Percentiles rank a stretch among this genome's conserved stretches.
Conservation (phyloP, 1,140 invertebrate species). For the Carposina sasakii region DNA sequence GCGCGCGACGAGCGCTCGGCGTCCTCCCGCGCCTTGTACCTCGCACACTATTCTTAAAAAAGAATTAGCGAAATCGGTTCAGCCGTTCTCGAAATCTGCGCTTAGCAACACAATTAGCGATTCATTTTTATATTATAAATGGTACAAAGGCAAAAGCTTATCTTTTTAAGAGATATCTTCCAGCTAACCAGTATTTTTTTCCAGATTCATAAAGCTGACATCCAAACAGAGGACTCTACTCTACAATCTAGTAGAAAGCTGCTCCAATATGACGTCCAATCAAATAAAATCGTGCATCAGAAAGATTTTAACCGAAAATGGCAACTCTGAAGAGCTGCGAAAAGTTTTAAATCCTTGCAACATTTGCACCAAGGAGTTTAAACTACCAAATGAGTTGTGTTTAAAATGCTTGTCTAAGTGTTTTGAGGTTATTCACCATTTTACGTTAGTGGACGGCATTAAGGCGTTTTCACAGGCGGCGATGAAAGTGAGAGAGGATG, state of each 20-base stretch:
- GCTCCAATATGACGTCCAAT: slow-evolving; percentile 35
- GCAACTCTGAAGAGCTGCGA: slow-evolving; percentile 41
- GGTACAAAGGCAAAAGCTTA: no score
- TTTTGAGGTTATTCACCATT: slow-evolving; percentile 64
- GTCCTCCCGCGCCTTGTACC: no score
- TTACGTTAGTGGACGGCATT: slow-evolving; percentile 56
- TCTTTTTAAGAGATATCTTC: slow-evolving; percentile 1
- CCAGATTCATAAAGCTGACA: slow-evolving; percentile 54
- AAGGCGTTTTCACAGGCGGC: slow-evolving; percentile 64
- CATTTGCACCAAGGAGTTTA: slow-evolving; percentile 42
- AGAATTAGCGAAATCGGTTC: no score
- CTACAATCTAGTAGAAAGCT: slow-evolving; percentile 52
- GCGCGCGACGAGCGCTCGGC: no score
- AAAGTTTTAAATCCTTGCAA: slow-evolving; percentile 32
- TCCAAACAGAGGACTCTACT: slow-evolving; percentile 55
- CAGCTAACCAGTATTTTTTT: slow-evolving; percentile 16
- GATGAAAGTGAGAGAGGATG: slow-evolving; percentile 42
- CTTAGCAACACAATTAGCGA: no score
- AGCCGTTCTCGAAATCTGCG: no score
- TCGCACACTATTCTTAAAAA: no score
- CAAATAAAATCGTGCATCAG: slow-evolving; percentile 52
- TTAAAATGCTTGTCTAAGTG: slow-evolving; percentile 64
- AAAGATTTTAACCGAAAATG: slow-evolving; percentile 52
- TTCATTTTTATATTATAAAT: no score
- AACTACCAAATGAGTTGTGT: slow-evolving; percentile 60